Percentiles rank a stretch among this genome's conserved stretches.
Conservation (phyloP, 1,140 invertebrate species). For the Apolygus lucorum region DNA sequence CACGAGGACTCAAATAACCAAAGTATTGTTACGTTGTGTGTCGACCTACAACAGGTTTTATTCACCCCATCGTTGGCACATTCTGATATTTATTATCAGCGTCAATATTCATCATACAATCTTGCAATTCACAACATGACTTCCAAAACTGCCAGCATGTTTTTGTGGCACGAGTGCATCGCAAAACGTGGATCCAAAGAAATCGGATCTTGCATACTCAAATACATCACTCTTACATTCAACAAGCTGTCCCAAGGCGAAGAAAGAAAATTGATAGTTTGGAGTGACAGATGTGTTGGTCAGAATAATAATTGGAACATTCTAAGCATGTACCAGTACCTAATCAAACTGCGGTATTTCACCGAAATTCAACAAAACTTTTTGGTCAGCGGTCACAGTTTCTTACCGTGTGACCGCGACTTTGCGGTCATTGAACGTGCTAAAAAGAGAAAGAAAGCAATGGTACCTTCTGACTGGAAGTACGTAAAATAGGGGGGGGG, state of each 20-base stretch:
- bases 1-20: background rate
- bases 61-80: conserved; percentile 8
- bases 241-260: conserved; percentile 12
- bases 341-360: conserved; percentile 26
- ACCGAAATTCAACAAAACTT: conserved; percentile 29
- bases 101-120: conserved; percentile 27
- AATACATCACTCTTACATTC: conserved; percentile 27
- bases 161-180: conserved; percentile 30
- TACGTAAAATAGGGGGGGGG: background rate
- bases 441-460: conserved; percentile 23
- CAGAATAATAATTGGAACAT: conserved; percentile 33
- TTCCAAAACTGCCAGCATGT: conserved; percentile 6
- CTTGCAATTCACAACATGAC: conserved; percentile 28
- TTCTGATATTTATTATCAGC: conserved; percentile 21
- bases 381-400: conserved; percentile 28
- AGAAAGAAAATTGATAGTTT: conserved; percentile 30
- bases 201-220: conserved; percentile 28
- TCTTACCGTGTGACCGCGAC: conserved; percentile 29
- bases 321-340: conserved; percentile 14
- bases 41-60: conserved; percentile 21
- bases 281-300: conserved; percentile 30
- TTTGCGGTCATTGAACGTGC: conserved; percentile 30
- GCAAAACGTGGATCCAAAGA: conserved; percentile 28
- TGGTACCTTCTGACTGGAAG: conserved; percentile 20
- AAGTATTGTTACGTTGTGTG: too few relatives aligned